Evolutionary conservation across 2,113 vertebrate species (phyloP).

Genomic region (Trochalopteron elliotii): DNA sequence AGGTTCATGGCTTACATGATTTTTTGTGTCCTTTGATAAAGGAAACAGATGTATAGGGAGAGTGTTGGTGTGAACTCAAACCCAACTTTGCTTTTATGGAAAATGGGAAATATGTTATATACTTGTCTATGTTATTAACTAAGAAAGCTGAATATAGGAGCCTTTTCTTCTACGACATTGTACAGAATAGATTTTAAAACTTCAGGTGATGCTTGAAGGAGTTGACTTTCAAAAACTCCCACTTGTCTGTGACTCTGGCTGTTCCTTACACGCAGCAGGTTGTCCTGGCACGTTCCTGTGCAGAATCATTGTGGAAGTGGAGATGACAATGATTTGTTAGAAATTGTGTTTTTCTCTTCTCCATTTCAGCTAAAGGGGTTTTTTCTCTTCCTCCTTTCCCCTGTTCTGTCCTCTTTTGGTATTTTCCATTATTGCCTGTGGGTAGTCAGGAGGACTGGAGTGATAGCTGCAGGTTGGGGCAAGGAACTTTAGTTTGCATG

Average conservation of each 20-base stretch:
- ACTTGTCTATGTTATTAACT: not conserved
- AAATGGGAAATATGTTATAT: not conserved
- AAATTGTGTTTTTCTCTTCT: not conserved
- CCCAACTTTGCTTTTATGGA: not conserved
- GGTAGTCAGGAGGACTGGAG: not conserved
- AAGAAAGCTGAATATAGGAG: not conserved
- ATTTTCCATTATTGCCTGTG: not conserved
- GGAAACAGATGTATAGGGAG: not conserved
- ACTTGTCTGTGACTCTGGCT: not conserved
- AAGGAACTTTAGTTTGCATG: not conserved
- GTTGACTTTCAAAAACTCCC: not conserved
- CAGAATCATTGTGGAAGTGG: not conserved
- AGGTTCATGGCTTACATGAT: rapidly evolving
- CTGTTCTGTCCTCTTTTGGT: not conserved
- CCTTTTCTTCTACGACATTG: not conserved
- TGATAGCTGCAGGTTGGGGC: not conserved
- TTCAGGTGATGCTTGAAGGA: not conserved
- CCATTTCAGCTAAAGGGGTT: not conserved
- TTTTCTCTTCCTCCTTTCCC: not conserved
- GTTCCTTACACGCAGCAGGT: not conserved
- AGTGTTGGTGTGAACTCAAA: not conserved
- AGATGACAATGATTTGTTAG: not conserved
- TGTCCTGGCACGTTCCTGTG: not conserved
- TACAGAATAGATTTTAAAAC: not conserved
- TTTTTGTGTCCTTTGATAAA: not conserved